Base-by-base conservation (phyloP, 2,888 invertebrate genomes). In the Crioceris asparagi region DNA sequence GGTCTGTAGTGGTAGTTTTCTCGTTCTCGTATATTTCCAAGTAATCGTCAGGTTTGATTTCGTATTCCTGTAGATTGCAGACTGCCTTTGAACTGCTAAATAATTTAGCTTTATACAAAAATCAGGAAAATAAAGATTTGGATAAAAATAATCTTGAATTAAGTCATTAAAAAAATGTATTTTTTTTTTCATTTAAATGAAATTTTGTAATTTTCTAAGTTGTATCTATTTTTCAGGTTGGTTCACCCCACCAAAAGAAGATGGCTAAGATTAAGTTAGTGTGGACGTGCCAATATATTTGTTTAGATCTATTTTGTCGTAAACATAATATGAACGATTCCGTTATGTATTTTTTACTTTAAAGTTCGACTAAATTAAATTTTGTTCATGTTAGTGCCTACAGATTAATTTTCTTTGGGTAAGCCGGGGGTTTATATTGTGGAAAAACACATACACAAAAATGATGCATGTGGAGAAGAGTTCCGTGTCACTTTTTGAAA, bases 181-280 rank as follows among this genome's bases (percentile, higher is more conserved):
- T n/a, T n/a, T n/a, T n/a, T n/a, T n/a, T n/a, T n/a, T n/a, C n/a
- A n/a, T n/a, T n/a, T n/a, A n/a, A n/a, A n/a, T n/a, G n/a, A n/a
- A n/a, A n/a, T 4, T 25, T 4, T 3, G 4, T 25, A 3, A 4
- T 11, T 12, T 25, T 25, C n/a, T 25, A 6, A n/a, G 6, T 25
- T 19, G 10, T 12, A n/a, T 23, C 33, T 56, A 45, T 41, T 50
- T 74, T 71, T 10, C 68, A 87, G 87, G 87, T 52, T 87, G 87
- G 87, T 87, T 86, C 65, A 87, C 87, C 56, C 87, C 87, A 37
- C 87, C 87, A 18, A 87, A 87, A 65, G 87, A 86, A 72, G 87
- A 87, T 68, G 87, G 87, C 72, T 87, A 86, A 83, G 46, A 49
- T 47, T 23, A 15, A 37, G 43, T 46, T 47, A 46, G 52, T 51